phyloP scores from a whole-genome alignment of 1,140 invertebrate species.

The Caenorhabditis briggsae region DNA sequence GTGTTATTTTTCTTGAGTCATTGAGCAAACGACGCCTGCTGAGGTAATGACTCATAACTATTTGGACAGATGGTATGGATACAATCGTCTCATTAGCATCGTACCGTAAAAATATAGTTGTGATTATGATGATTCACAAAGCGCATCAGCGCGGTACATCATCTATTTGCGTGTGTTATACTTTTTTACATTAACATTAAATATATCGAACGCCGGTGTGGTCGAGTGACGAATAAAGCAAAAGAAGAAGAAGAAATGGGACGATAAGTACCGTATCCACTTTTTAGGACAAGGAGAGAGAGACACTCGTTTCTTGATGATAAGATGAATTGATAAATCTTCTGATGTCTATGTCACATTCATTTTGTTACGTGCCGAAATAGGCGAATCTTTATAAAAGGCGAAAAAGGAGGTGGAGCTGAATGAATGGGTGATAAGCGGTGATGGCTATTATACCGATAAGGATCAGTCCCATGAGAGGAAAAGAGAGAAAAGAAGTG shows the following conservation, averaged over 20 bases:
- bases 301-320: slow-evolving; percentile 43
- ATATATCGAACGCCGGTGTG: slow-evolving; percentile 30
- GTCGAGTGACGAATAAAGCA: background rate
- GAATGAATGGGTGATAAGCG: slow-evolving; percentile 33
- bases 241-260: too few species aligned
- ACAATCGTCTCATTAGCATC: slow-evolving; percentile 25
- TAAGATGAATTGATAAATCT: slow-evolving; percentile 31
- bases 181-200: slow-evolving; percentile 42
- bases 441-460: slow-evolving; percentile 26
- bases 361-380: slow-evolving; percentile 50
- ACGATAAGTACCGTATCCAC: slow-evolving; percentile 53
- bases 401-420: slow-evolving; percentile 6
- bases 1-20: background rate
- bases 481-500: slow-evolving; percentile 11
- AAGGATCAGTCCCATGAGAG: slow-evolving; percentile 29
- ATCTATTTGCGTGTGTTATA: slow-evolving; percentile 18
- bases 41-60: slow-evolving; percentile 18
- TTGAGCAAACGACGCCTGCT: background rate
- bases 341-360: slow-evolving; percentile 23
- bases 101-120: background rate
- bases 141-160: background rate
- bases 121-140: slow-evolving; percentile 50
- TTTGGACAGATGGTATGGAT: background rate
- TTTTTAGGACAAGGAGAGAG: background rate
- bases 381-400: slow-evolving; percentile 13